phyloP scores from a whole-genome alignment of 2,113 vertebrate genomes.

The Myrmophylax atrothorax region DNA sequence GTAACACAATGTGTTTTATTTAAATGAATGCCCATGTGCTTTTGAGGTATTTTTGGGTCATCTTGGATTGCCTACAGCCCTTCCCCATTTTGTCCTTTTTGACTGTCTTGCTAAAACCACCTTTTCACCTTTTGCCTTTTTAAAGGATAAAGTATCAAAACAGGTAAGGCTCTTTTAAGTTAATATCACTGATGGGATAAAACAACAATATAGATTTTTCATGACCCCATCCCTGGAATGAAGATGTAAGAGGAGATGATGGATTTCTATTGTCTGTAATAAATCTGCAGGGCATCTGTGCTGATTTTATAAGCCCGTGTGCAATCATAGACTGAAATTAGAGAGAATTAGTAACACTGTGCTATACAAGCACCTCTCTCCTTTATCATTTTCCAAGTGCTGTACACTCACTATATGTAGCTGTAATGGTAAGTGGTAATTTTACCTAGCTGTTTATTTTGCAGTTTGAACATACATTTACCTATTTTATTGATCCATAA shows the following conservation, averaged over 20 bases:
- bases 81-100: background rate
- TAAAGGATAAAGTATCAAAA: background rate
- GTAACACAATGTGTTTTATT: background rate
- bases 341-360: background rate
- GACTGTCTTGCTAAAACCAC: background rate
- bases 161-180: background rate
- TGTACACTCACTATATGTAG: background rate
- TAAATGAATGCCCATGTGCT: background rate
- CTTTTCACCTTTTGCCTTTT: background rate
- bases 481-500: background rate
- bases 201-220: background rate
- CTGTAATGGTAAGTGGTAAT: background rate
- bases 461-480: background rate
- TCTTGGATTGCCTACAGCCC: background rate
- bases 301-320: background rate
- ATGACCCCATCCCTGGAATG: background rate
- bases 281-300: background rate
- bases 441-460: background rate
- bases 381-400: background rate
- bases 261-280: background rate
- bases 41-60: background rate
- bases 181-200: background rate
- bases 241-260: background rate
- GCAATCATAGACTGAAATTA: background rate
- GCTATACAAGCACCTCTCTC: background rate